Percentiles rank a stretch among this genome's conserved stretches.
phyloP scores from a whole-genome alignment of 2,888 invertebrate genomes.

The Gandaritis pyraliata region DNA sequence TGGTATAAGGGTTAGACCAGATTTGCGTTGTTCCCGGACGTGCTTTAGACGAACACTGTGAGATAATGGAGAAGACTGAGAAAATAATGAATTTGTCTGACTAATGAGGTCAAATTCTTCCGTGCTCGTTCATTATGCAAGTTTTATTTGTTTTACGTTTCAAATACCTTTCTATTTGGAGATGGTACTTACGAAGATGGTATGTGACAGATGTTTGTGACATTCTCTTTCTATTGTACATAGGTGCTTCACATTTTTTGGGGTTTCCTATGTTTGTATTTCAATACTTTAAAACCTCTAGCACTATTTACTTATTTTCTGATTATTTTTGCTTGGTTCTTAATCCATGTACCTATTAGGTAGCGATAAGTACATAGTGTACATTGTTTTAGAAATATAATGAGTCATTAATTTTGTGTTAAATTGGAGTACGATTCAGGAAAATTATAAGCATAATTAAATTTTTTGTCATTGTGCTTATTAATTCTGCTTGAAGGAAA shows the following conservation, averaged over 20 bases:
- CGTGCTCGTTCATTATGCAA: constrained; percentile 38
- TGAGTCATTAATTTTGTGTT: neutral
- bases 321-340: too few relatives aligned
- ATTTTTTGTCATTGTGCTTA: neutral
- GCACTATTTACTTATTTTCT: too few relatives aligned
- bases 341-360: too few relatives aligned
- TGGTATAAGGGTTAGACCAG: constrained; percentile 48
- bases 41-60: constrained; percentile 50
- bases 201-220: constrained; percentile 13
- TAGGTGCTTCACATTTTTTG: neutral
- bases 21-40: constrained; percentile 58
- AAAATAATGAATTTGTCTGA: constrained; percentile 43
- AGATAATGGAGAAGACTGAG: constrained; percentile 52
- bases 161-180: constrained; percentile 26
- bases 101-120: constrained; percentile 41
- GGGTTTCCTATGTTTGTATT: too few relatives aligned
- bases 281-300: too few relatives aligned
- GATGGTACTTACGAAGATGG: constrained; percentile 9
- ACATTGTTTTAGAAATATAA: neutral
- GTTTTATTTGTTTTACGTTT: constrained; percentile 30
- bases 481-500: too few relatives aligned
- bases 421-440: neutral
- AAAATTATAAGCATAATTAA: neutral
- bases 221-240: constrained; percentile 1
- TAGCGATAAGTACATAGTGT: neutral